Base-by-base conservation (phyloP, 2,797 vertebrate genomes). In the Brotula barbata region DNA sequence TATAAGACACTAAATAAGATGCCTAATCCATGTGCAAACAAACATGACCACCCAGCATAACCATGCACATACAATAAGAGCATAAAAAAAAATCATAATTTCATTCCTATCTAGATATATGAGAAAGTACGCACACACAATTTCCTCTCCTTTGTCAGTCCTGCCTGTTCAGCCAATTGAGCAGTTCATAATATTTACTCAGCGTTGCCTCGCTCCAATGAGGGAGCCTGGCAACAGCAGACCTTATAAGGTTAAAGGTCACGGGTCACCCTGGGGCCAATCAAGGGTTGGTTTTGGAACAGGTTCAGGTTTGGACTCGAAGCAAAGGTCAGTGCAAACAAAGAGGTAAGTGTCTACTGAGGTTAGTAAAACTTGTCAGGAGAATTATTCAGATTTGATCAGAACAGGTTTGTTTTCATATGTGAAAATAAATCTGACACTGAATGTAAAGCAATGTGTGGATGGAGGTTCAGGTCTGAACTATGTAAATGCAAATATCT, bases 261-360 rank as follows among this genome's bases (percentile, higher is more conserved):
- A 67, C 10, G 11, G 75, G 69, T 83, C 81, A 81, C 68, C 39
- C 54, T 67, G 56, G 52, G 77, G 75, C 69, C 69, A 81, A 76
- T 75, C 68, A 80, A 61, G 44, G 59, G 64, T 78, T 68, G 69
- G 67, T 55, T 44, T 37, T 44, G 20, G 55, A 62, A 65, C 70
- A 68, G 82, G 79, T 82, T 84, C 73, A 80, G 75, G 73, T 83
- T 85, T 81, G 68, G 59, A 51, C 44, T 51, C 53, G 61, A 58
- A 44, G 51, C 50, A 58, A 63, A 75, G 73, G 84, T 64, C 47
- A 74, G 37, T 2, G 3, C 62, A 71, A 34, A 41, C 54, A 55
- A 58, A 67, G 44, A 60, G 43, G 42, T 40, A 17, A 45, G 31
- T 64, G 67, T 72, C 57, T 5, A 1, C 20, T 36, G 44, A 42